Conservation (phyloP, 2,797 vertebrate species). For the Gila robusta region DNA sequence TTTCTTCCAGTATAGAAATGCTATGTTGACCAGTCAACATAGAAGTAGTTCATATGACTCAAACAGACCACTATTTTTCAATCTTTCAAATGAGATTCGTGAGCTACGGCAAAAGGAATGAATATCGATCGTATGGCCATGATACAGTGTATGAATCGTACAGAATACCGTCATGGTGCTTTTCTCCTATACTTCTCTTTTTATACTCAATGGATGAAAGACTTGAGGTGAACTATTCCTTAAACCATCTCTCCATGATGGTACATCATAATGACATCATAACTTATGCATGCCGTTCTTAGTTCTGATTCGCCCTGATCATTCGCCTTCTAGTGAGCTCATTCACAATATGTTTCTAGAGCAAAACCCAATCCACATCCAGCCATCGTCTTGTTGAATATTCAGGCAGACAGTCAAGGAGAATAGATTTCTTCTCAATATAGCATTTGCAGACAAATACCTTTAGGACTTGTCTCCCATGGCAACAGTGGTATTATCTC, state of each 20-base stretch:
- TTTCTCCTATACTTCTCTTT: neutral
- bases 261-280: neutral
- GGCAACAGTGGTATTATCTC: slow-evolving; percentile 59
- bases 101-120: neutral
- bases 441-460: slow-evolving; percentile 46
- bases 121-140: neutral
- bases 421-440: slow-evolving; percentile 49
- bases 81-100: neutral
- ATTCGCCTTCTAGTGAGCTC: neutral
- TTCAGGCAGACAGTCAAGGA: slow-evolving; percentile 25
- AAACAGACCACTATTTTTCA: neutral
- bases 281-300: neutral
- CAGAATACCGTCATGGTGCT: too few species aligned
- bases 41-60: neutral
- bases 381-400: slow-evolving; percentile 32
- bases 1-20: neutral
- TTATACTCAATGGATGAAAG: neutral
- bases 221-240: neutral
- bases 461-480: slow-evolving; percentile 59
- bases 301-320: neutral
- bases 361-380: neutral
- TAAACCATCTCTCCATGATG: neutral
- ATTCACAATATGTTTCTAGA: neutral
- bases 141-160: neutral
- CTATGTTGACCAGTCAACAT: neutral